A percentile compares a stretch with the other conserved stretches of the same genome.
phyloP scores from a whole-genome alignment of 2,888 invertebrate genomes.

The Cheilosia soror region DNA sequence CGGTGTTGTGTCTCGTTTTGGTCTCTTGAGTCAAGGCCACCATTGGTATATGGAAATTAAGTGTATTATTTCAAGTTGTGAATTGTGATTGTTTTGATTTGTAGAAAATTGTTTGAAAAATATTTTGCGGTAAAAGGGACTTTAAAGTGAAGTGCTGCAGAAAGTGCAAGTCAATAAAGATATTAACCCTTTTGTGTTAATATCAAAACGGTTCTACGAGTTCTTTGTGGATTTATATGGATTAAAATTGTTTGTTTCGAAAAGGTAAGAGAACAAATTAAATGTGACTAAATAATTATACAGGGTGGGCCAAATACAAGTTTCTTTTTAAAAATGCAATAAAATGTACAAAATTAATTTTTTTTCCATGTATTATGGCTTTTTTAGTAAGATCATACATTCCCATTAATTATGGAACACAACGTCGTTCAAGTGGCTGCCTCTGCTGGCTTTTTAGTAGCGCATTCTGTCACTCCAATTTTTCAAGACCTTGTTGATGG shows the following conservation, averaged over 20 bases:
- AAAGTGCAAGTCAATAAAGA: neutral
- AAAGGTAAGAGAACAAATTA: slow-evolving; percentile 22
- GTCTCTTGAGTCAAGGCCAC: slow-evolving; percentile 64
- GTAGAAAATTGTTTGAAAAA: neutral
- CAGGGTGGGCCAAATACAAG: no score
- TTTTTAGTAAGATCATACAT: no score
- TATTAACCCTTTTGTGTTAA: no score
- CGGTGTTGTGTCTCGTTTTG: slow-evolving; percentile 46
- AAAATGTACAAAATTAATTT: no score
- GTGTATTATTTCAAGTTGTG: slow-evolving; percentile 7
- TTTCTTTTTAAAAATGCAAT: no score
- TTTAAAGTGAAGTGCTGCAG: neutral
- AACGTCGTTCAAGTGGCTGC: no score
- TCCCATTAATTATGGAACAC: no score
- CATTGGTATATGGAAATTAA: slow-evolving; percentile 32
- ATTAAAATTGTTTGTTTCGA: slow-evolving; percentile 4
- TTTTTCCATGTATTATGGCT: no score
- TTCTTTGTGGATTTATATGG: slow-evolving; percentile 24
- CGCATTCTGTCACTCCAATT: no score
- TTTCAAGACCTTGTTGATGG: no score
- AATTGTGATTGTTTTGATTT: slow-evolving; percentile 21
- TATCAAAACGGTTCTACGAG: neutral
- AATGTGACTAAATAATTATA: no score
- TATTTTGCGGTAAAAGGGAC: neutral
- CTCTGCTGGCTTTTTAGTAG: no score